Conservation (phyloP, 2,797 vertebrate species). For the Melanotaenia pygmaea region DNA sequence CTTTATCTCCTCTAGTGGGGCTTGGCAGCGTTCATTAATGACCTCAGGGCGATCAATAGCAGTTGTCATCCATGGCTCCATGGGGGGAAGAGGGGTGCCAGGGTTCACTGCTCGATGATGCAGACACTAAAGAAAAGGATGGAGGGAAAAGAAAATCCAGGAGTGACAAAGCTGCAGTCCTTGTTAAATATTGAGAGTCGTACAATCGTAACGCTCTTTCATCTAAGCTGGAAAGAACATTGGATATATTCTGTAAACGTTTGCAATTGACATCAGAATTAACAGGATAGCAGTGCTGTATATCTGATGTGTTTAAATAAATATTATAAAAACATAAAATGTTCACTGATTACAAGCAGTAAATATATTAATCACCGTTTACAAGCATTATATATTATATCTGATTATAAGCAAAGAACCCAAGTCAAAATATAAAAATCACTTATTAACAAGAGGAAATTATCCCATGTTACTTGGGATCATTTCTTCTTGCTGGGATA, state of each 20-base stretch:
- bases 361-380: too few relatives aligned
- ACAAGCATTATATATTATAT: too few relatives aligned
- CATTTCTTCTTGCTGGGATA: too few relatives aligned
- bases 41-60: slow-evolving; percentile 85
- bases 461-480: too few relatives aligned
- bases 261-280: neutral
- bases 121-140: slow-evolving; percentile 84
- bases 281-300: neutral
- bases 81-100: slow-evolving; percentile 83
- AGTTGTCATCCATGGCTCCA: slow-evolving; percentile 87
- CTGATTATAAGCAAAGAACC: too few relatives aligned
- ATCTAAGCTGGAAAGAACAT: neutral
- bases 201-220: neutral
- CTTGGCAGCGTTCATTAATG: slow-evolving; percentile 82
- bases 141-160: neutral
- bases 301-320: neutral
- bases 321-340: too few relatives aligned
- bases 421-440: too few relatives aligned
- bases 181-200: slow-evolving; percentile 5
- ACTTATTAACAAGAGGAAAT: too few relatives aligned
- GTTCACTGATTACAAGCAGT: neutral
- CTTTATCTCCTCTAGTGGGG: slow-evolving; percentile 87
- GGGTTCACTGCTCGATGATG: slow-evolving; percentile 90
- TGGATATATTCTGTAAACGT: neutral
- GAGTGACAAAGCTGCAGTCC: neutral